Evolutionary conservation across 2,888 invertebrate genomes (phyloP), one percentile per base, ranked within the genome.

Genomic region (Calliphora vomitoria): DNA sequence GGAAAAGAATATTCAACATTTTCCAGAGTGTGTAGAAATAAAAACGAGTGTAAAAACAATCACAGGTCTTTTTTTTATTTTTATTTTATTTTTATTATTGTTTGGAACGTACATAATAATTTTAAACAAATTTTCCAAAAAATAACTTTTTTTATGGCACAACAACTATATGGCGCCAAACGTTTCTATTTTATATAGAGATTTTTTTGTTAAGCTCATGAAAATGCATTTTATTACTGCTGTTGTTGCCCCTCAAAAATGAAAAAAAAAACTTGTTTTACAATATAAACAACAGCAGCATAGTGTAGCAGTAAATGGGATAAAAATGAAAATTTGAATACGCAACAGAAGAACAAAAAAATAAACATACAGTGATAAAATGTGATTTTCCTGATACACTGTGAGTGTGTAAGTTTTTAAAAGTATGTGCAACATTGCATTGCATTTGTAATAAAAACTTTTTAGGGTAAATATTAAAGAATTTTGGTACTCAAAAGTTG

Each of bases 211-310:
- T 68, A 50, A 60, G 41, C 68, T 85, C 69, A 75, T 85, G 84
- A 74, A 87, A 87, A 78, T 87, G 84, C 87, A 87, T 87, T 87
- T 87, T 87, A 87, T 82, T 84, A 69, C 81, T 83, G 53, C 60
- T 84, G 66, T 68, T 68, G 64, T 35, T 35, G 35, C 6, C 76
- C 66, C 13, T 10, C 20, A 53, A 53, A 58, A 58, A 50, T 18
- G 10, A n/a, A 15, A 41, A 78, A 50, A 64, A 18, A 50, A 44
- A 81, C 41, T 72, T 38, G 8, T 18, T 53, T 53, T 68, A 74
- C 58, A 71, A 83, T 18, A 25, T 38, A 58, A 66, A 69, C 47
- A 60, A 80, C 15, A 31, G 5, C 13, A 72, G 18, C 31, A 44
- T 47, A 35, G 66, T 50, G 38, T 31, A 66, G 35, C 72, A 50